Percentiles rank a stretch among this genome's conserved stretches.
Evolutionary conservation across 2,113 vertebrate species (phyloP).

Genomic region (Podarcis cretensis): DNA sequence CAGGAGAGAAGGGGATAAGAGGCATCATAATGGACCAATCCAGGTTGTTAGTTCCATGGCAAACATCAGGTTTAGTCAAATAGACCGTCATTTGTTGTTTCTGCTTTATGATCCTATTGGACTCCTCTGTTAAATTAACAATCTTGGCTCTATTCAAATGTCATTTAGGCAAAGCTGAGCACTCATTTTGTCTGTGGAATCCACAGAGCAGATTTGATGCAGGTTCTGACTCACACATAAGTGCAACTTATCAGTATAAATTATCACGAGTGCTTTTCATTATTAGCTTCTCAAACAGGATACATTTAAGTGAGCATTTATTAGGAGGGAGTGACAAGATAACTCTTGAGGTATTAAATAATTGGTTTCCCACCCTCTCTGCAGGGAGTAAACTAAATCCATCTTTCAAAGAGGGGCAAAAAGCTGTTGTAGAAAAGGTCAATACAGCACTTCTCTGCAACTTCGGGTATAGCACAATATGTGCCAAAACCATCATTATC

Average conservation of each 20-base stretch:
- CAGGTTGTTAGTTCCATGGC: neutral
- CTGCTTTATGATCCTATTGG: neutral
- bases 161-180: neutral
- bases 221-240: neutral
- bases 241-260: neutral
- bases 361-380: neutral
- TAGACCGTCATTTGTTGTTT: neutral
- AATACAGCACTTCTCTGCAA: neutral
- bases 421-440: neutral
- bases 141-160: neutral
- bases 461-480: neutral
- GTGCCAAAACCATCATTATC: neutral
- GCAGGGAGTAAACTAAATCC: neutral
- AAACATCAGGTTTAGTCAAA: neutral
- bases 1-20: neutral
- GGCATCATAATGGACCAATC: neutral
- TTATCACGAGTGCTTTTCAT: neutral
- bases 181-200: neutral
- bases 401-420: neutral
- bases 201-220: neutral
- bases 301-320: neutral
- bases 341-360: neutral
- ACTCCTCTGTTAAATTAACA: neutral
- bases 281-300: conserved; percentile 23
- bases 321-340: neutral